phyloP scores from a whole-genome alignment of 2,797 vertebrate genomes.

The Fratercula arctica region DNA sequence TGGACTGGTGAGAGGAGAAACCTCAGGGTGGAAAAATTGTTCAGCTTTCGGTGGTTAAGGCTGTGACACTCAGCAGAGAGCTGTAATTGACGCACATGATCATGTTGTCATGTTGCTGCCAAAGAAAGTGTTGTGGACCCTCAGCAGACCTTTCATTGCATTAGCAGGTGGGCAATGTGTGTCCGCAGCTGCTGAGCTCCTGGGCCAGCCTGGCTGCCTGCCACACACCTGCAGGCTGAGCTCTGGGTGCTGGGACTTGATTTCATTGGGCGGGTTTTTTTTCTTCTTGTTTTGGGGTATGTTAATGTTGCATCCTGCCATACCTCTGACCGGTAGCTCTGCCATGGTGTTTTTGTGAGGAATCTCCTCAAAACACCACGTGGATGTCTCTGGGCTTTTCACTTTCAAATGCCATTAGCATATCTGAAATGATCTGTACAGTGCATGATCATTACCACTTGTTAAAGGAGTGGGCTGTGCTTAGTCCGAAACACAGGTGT shows the following conservation, averaged over 20 bases:
- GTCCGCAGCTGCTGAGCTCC: neutral
- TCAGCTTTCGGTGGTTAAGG: neutral
- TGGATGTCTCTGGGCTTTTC: neutral
- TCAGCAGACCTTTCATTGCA: neutral
- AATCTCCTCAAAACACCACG: neutral
- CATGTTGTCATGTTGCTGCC: neutral
- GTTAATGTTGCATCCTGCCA: neutral
- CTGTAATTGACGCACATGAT: neutral
- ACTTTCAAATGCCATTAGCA: neutral
- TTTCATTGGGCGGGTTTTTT: neutral
- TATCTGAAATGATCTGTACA: neutral
- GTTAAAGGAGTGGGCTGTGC: neutral
- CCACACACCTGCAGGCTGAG: neutral
- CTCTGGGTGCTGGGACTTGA: neutral
- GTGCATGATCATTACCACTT: neutral
- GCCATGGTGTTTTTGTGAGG: neutral
- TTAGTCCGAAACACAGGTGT: neutral
- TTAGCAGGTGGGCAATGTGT: accelerated
- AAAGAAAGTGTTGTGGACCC: neutral
- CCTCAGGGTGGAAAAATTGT: neutral
- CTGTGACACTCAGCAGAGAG: neutral
- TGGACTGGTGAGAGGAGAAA: neutral
- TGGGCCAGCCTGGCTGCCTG: neutral
- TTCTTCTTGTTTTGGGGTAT: neutral
- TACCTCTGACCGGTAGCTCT: neutral